phyloP scores from a whole-genome alignment of 1,140 invertebrate species.

The Pseudachorutes palmiensis region DNA sequence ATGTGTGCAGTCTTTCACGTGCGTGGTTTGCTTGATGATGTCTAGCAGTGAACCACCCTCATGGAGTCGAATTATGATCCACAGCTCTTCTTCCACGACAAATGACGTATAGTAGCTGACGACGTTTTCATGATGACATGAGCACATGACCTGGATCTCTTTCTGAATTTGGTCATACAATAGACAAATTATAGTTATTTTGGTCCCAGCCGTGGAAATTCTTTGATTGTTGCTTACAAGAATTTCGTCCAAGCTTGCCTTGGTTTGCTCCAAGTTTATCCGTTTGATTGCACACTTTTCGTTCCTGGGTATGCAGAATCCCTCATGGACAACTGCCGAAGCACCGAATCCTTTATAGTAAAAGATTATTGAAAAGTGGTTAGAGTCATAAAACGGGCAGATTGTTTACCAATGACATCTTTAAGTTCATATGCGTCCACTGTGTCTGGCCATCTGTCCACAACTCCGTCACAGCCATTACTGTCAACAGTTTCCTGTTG shows the following conservation, averaged over 20 bases:
- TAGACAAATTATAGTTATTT: not conserved
- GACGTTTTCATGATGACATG: conserved; percentile 97
- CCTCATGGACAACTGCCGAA: conserved; percentile 90
- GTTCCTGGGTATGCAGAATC: conserved; percentile 80
- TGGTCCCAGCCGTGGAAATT: not conserved
- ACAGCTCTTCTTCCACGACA: conserved; percentile 93
- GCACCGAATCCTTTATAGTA: conserved; percentile 73
- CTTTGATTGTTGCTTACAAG: conserved; percentile 48
- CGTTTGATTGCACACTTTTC: conserved; percentile 98
- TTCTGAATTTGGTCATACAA: conserved; percentile 62
- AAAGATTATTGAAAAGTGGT: not conserved
- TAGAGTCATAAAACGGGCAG: no score
- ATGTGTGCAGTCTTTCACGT: conserved; percentile 78
- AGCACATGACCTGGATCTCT: conserved; percentile 98
- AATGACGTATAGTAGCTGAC: conserved; percentile 98
- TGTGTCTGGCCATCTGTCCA: conserved; percentile 67
- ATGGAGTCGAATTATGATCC: conserved; percentile 83
- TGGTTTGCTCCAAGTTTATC: conserved; percentile 99
- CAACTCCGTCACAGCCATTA: not conserved
- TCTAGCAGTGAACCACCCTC: conserved; percentile 89
- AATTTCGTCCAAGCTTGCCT: conserved; percentile 96
- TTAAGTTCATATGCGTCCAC: conserved; percentile 88
- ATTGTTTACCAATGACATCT: conserved; percentile 92
- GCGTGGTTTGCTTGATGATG: conserved; percentile 95
- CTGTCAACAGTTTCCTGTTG: not conserved